Conservation (phyloP, 1,140 invertebrate species). For the Leptinotarsa lineolata region DNA sequence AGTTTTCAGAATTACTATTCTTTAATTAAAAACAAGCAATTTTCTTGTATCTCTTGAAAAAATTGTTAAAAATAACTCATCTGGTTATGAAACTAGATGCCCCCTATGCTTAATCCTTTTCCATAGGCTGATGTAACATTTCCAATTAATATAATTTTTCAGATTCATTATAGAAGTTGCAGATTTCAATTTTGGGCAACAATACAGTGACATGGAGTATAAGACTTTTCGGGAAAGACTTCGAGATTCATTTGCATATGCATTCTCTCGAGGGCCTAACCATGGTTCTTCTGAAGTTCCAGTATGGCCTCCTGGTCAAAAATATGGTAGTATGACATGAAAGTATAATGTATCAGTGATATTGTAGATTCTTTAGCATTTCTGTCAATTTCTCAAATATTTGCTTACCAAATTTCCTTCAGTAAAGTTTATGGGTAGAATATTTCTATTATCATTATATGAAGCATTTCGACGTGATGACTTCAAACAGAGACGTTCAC, state of each 20-base stretch:
- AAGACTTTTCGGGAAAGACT: conserved; percentile 82
- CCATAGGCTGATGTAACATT: too few species aligned
- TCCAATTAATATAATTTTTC: conserved; percentile 34
- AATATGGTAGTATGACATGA: conserved; percentile 55
- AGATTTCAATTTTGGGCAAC: conserved; percentile 84
- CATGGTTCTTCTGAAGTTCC: conserved; percentile 47
- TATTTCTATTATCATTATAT: too few species aligned
- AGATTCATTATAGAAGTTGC: conserved; percentile 83
- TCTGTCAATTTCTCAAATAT: neutral
- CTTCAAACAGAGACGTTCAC: too few species aligned
- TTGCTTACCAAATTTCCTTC: too few species aligned
- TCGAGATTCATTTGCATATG: conserved; percentile 73
- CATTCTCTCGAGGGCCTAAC: conserved; percentile 55
- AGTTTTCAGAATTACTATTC: too few species aligned
- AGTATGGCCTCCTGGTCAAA: conserved; percentile 52
- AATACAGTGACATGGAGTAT: conserved; percentile 76
- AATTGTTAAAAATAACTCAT: too few species aligned
- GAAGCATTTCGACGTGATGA: too few species aligned
- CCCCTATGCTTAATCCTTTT: too few species aligned
- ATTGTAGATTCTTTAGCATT: neutral
- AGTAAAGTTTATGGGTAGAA: too few species aligned
- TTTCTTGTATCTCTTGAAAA: too few species aligned
- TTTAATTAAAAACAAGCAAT: too few species aligned
- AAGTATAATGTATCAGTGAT: conserved; percentile 4
- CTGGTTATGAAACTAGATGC: too few species aligned